phyloP scores from a whole-genome alignment of 2,113 vertebrate genomes.

The Calonectris borealis region DNA sequence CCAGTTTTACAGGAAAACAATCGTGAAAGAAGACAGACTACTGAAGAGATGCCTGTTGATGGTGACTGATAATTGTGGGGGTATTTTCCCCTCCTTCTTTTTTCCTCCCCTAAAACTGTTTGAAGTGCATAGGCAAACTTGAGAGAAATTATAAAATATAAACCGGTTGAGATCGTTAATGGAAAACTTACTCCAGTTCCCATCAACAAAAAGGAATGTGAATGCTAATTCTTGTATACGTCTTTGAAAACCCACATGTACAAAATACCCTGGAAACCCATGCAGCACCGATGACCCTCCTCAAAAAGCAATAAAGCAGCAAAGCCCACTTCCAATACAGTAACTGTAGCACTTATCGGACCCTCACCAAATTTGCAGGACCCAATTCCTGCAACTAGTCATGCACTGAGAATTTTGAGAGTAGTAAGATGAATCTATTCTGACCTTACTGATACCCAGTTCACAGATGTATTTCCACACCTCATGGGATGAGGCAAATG shows the following conservation, averaged over 20 bases:
- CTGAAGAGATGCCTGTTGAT: neutral
- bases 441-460: slow-evolving; percentile 92
- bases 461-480: slow-evolving; percentile 99
- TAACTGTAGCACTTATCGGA: neutral
- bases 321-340: neutral
- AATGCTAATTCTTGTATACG: neutral
- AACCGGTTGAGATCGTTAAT: neutral
- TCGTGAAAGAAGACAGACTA: neutral
- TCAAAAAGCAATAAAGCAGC: neutral
- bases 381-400: neutral
- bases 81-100: neutral
- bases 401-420: neutral
- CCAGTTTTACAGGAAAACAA: neutral
- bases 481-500: slow-evolving; percentile 94
- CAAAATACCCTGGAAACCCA: neutral
- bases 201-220: neutral
- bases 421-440: neutral
- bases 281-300: neutral
- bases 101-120: neutral
- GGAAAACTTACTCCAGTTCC: neutral
- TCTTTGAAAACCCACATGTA: neutral
- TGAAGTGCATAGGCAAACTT: neutral
- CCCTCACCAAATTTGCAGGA: neutral
- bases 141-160: neutral
- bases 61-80: neutral